Percentiles rank a stretch among this genome's conserved stretches.
phyloP scores from a whole-genome alignment of 2,113 vertebrate genomes.

The Lepus timidus region DNA sequence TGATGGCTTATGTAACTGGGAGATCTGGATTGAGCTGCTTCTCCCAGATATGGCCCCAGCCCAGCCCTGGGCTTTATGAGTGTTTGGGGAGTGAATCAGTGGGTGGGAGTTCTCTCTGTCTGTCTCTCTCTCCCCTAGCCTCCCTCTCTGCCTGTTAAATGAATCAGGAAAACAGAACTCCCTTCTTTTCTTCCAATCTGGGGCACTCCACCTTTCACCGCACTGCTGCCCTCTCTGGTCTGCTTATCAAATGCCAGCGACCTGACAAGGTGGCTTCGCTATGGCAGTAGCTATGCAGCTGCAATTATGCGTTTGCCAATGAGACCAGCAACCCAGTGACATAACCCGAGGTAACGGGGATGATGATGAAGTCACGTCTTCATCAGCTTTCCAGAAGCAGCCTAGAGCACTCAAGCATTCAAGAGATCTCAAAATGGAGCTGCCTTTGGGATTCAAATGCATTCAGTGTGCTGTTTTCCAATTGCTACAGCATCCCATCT shows the following conservation, averaged over 20 bases:
- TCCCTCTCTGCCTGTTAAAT: no score
- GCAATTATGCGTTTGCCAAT: background rate
- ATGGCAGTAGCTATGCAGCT: background rate
- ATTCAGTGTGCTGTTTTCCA: background rate
- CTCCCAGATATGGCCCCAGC: no score
- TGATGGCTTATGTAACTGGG: no score
- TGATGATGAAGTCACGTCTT: background rate
- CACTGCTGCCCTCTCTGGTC: no score
- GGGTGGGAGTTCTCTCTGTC: no score
- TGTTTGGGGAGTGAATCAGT: no score
- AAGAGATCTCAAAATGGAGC: background rate
- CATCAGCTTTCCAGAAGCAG: background rate
- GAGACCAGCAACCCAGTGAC: background rate
- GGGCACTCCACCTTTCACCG: background rate
- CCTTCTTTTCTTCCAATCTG: background rate
- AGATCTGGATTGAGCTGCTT: no score
- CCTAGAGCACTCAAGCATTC: background rate
- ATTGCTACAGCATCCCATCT: background rate
- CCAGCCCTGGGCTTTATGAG: no score
- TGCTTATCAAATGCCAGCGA: background rate
- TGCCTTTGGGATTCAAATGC: background rate
- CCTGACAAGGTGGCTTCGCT: background rate
- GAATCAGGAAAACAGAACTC: background rate
- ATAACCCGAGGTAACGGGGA: background rate
- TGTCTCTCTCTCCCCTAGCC: no score